Percentiles rank a stretch among this genome's conserved stretches.
Conservation (phyloP, 1,140 invertebrate genomes). For the Onthophagus taurus region DNA sequence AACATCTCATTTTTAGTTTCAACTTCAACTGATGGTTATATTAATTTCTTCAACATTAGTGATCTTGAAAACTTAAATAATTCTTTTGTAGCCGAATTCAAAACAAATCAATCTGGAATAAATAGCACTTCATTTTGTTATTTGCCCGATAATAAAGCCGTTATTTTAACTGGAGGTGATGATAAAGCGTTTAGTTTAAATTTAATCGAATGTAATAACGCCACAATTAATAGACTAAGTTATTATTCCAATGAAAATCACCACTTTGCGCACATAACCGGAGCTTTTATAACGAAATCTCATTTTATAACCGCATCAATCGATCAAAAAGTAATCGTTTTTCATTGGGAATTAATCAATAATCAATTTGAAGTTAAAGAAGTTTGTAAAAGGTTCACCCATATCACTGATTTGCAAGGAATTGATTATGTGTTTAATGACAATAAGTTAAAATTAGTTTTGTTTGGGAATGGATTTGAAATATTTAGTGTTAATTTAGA, state of each 20-base stretch:
- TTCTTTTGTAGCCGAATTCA: constrained; percentile 24
- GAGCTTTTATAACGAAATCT: constrained; percentile 41
- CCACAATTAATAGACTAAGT: background rate
- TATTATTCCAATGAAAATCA: constrained; percentile 10
- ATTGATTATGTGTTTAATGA: constrained; percentile 32
- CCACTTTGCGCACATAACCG: constrained; percentile 60
- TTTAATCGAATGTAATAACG: background rate
- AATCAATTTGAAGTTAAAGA: constrained; percentile 35
- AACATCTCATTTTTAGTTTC: constrained; percentile 42
- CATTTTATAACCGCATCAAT: constrained; percentile 47
- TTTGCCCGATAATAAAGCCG: constrained; percentile 35
- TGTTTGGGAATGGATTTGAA: constrained; percentile 8
- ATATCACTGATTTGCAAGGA: constrained; percentile 47
- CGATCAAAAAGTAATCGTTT: constrained; percentile 50
- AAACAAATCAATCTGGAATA: constrained; percentile 60
- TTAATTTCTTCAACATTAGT: constrained; percentile 54
- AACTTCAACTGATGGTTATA: constrained; percentile 53
- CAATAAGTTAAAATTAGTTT: background rate
- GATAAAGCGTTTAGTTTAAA: constrained; percentile 41
- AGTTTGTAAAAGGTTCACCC: constrained; percentile 42
- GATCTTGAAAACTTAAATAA: constrained; percentile 18
- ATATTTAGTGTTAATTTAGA: constrained; percentile 1
- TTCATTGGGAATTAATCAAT: constrained; percentile 32
- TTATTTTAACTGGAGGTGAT: constrained; percentile 58
- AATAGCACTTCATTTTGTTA: constrained; percentile 46